These are phyloP conservation scores for Mesorhabditis belari DNA, from an alignment of 2,888 invertebrate genomes.

Conservation along the genomic window DNA sequence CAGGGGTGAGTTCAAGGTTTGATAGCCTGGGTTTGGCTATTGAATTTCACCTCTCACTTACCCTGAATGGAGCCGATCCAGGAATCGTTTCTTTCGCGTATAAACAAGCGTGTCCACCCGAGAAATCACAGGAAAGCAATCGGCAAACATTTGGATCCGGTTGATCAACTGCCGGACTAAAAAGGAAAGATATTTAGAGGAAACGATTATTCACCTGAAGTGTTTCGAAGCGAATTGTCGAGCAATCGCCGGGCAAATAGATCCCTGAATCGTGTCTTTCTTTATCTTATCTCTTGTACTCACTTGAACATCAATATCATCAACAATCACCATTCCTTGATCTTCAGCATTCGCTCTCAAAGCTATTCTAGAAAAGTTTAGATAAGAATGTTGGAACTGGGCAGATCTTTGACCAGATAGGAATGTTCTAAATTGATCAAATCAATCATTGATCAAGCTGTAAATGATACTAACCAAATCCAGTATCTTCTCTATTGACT, in stretches of 20 bases:
- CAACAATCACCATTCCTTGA: conserved; percentile 36
- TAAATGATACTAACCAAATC: too few species aligned
- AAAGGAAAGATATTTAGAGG: background rate
- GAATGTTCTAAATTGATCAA: too few species aligned
- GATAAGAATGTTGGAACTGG: too few species aligned
- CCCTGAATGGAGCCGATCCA: background rate
- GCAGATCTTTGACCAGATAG: too few species aligned
- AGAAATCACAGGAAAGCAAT: conserved; percentile 43
- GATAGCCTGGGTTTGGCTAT: background rate
- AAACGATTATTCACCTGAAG: conserved; percentile 8
- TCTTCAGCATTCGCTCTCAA: conserved; percentile 30
- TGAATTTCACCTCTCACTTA: background rate
- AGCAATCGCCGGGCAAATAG: conserved; percentile 23
- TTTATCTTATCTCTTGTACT: too few species aligned
- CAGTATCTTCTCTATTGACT: too few species aligned
- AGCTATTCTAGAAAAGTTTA: conserved; percentile 21
- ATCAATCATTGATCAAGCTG: too few species aligned
- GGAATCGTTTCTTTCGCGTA: conserved; percentile 20
- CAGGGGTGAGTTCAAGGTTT: background rate
- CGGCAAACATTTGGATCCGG: conserved; percentile 49
- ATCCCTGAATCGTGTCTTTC: conserved; percentile 8
- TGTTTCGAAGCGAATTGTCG: conserved; percentile 32
- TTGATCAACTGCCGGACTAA: conserved; percentile 15
- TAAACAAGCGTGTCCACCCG: conserved; percentile 39
- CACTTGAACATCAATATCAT: conserved; percentile 27